Evolutionary conservation across 2,113 vertebrate genomes (phyloP), one percentile per base, ranked within the genome.

Genomic region (Pollachius pollachius): DNA sequence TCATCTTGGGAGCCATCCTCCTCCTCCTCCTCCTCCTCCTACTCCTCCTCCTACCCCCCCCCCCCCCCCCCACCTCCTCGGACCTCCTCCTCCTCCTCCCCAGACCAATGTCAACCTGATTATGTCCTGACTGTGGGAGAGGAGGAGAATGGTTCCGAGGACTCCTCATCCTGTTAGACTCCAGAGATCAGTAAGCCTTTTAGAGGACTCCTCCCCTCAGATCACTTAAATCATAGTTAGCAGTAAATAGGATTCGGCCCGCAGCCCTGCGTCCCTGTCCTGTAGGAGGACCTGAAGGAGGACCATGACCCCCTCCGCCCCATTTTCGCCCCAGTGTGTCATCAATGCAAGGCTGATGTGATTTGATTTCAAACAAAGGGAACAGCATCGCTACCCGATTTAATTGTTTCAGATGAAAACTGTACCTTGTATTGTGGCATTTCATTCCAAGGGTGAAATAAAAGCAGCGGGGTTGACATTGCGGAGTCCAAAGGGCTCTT

Each of bases 141-240:
- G 82, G 85, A 77, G 67, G 60, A 25, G 21, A 88, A 90, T 77
- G 84, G 88, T 85, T 82, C 85, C 86, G 86, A 91, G 89, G 76
- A 91, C 88, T 89, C 83, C 74, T 92, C 84, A 93, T 92, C 90
- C 90, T 89, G 90, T 93, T 93, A 93, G 75, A 84, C 83, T 85
- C 81, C 79, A 71, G 83, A 87, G 83, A 85, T 75, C 86, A 76
- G 70, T 91, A 93, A 93, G 88, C 91, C 91, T 91, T 90, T 93
- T 93, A 93, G 83, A 82, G 86, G 84, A 78, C 81, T 86, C 87
- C 79, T 80, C 76, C 87, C 80, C 80, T 76, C 80, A 87, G 90
- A 92, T 91, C 88, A 90, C 90, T 83, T 90, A 89, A 91, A 92
- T 85, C 81, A 81, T 89, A 91, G 92, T 93, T 48, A 91, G 87